Base-by-base conservation (phyloP, 2,113 vertebrate genomes). In the Colinus virginianus region DNA sequence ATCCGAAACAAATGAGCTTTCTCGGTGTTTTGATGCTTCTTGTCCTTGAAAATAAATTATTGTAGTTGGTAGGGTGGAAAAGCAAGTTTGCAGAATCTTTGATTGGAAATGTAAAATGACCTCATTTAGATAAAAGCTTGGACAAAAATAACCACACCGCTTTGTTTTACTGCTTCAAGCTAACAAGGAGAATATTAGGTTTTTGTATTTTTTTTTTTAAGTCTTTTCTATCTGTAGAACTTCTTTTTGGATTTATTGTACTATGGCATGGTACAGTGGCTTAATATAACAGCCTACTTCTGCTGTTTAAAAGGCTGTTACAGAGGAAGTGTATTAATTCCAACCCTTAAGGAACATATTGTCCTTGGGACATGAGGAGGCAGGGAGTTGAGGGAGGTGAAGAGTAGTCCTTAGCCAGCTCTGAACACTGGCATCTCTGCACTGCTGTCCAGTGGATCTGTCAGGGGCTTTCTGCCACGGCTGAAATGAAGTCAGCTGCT, bases 1-100 rank as follows among this genome's bases (percentile, higher is more conserved):
- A 95, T 95, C 93, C 97, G 97, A 97, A 98, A 96, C 95, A 96
- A 95, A 97, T 97, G 93, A 95, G 93, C 92, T 96, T 96, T 98
- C 95, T 94, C 80, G 90, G 90, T 90, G 62, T 87, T 94, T 79
- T 77, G 59, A 45, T 94, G 88, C 90, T 97, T 92, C 91, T 83
- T 51, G 12, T 67, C 78, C 53, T 12, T 91, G 81, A 86, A 93
- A 95, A 51, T 93, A 90, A 45, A 64, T 87, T 89, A 77, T 62
- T 93, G 71, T 93, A 49, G 85, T 30, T 75, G 40, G 19, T 71
- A 67, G 40, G 42, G 22, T 32, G 78, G 78, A 70, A 81, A 69
- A 93, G 48, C 78, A 48, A 77, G 62, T 86, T 90, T 93, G 38
- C 56, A 89, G 75, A 64, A 67, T 56, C 76, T 95, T 94, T 92